Base-by-base conservation (phyloP, 1,140 invertebrate genomes). In the Fopius arisanus region DNA sequence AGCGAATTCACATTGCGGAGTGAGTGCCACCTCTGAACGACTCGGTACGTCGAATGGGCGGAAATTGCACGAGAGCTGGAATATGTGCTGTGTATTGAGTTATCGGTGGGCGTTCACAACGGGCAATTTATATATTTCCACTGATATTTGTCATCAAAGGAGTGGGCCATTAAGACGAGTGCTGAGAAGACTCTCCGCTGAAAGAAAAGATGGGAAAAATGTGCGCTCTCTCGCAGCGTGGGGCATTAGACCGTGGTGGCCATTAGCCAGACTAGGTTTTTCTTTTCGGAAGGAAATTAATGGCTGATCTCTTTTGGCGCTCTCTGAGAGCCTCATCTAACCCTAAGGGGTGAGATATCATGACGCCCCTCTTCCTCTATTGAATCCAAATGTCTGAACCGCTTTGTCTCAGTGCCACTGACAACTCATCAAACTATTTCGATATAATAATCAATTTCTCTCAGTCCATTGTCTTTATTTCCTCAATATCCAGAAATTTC, bases 131-230 rank as follows among this genome's bases (percentile, higher is more conserved):
- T 88, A 87, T 84, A 84, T 48, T 83, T 82, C 84, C 83, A 76
- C 81, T 80, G 84, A 85, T 87, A 87, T 88, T 87, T 88, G 86
- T 88, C 87, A 88, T 87, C 85, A 86, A 87, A 86, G 86, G 26
- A 87, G 84, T 84, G 83, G 84, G 26, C 86, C 85, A 88, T 87
- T 88, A 88, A 84, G 80, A 69, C 77, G 80, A 62, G 54, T 62
- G 54, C 54, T 51, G 84, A 85, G 82, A 75, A 73, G 72, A 75
- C 74, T 69, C 66, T 54, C 21, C 31, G 48, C 19, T 78, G 76
- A 80, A 85, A 86, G 82, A 80, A 84, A 82, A 62, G 54, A 62
- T 62, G 54, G 23, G 23, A 62, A 62, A 62, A 62, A 10, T 81
- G 76, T 77, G 33, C 33, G 37, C 70, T 65, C 3, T 54, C 67